A percentile compares a stretch with the other conserved stretches of the same genome.
Evolutionary conservation across 2,888 invertebrate species (phyloP).

Genomic region (Drosophila dives): DNA sequence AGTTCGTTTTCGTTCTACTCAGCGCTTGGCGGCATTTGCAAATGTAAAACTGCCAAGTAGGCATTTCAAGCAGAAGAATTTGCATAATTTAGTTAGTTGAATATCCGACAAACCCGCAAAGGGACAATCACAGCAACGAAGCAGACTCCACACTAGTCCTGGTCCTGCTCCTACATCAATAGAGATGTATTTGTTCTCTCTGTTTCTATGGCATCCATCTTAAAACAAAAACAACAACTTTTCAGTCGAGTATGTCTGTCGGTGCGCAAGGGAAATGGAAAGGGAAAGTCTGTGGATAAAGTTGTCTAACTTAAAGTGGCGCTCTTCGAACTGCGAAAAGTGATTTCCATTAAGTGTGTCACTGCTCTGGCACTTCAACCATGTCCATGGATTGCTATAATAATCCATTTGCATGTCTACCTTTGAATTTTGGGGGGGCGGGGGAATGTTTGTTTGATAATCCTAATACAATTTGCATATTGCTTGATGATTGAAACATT

Average conservation of each 20-base stretch:
- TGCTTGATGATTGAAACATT: conserved; percentile 26
- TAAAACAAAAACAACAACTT: conserved; percentile 33
- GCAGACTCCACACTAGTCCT: conserved; percentile 2
- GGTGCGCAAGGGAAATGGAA: not conserved
- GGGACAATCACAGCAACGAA: conserved; percentile 43
- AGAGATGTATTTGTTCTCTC: conserved; percentile 39
- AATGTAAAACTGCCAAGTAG: conserved; percentile 74
- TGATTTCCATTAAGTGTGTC: conserved; percentile 62
- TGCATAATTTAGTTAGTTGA: conserved; percentile 74
- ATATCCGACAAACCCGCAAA: conserved; percentile 63
- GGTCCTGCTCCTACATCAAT: conserved; percentile 37
- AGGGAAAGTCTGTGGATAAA: conserved; percentile 57
- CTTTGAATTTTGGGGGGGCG: conserved; percentile 10
- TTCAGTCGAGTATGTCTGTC: conserved; percentile 6
- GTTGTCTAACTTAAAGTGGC: conserved; percentile 66
- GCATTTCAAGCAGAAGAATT: conserved; percentile 68
- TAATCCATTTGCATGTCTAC: conserved; percentile 39
- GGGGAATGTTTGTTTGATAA: conserved; percentile 12
- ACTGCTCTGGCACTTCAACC: conserved; percentile 31
- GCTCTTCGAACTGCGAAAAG: conserved; percentile 44
- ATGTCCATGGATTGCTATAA: conserved; percentile 22
- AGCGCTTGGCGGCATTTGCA: conserved; percentile 45
- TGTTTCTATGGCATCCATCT: conserved; percentile 29
- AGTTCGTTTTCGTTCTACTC: conserved; percentile 37
- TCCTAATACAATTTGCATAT: conserved; percentile 61